Conservation (phyloP, 2,113 vertebrate genomes). For the Sclerurus mexicanus region DNA sequence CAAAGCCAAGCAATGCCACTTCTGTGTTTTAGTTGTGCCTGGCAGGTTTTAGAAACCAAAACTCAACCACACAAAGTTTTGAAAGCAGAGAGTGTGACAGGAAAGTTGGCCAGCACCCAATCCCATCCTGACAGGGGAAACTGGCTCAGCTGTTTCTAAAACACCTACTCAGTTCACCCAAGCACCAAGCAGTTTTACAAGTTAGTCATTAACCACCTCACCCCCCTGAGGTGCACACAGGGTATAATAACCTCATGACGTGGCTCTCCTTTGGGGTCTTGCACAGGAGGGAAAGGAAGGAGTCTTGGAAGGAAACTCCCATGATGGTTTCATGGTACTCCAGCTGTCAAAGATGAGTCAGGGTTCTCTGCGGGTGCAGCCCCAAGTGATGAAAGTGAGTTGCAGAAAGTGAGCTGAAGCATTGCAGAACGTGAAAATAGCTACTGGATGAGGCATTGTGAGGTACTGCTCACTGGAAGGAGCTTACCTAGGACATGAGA, state of each 20-base stretch:
- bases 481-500: not conserved
- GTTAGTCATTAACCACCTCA: conserved; percentile 40
- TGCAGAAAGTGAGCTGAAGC: not conserved
- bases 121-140: conserved; percentile 23
- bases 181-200: not conserved
- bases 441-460: not conserved
- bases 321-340: not conserved
- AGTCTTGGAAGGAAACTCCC: not conserved
- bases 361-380: not conserved
- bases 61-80: conserved; percentile 1
- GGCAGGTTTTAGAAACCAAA: conserved; percentile 27
- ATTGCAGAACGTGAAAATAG: not conserved
- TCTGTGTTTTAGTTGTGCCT: not conserved
- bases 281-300: not conserved
- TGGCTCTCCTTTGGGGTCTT: not conserved
- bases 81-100: conserved; percentile 5
- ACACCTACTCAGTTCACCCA: conserved; percentile 50
- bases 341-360: not conserved
- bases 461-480: not conserved
- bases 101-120: conserved; percentile 39
- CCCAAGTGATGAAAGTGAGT: not conserved
- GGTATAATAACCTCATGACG: not conserved
- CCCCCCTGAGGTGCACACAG: not conserved
- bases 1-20: not conserved
- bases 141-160: conserved; percentile 50